Conservation (phyloP, 2,797 vertebrate species). For the Phalanger gymnotis region DNA sequence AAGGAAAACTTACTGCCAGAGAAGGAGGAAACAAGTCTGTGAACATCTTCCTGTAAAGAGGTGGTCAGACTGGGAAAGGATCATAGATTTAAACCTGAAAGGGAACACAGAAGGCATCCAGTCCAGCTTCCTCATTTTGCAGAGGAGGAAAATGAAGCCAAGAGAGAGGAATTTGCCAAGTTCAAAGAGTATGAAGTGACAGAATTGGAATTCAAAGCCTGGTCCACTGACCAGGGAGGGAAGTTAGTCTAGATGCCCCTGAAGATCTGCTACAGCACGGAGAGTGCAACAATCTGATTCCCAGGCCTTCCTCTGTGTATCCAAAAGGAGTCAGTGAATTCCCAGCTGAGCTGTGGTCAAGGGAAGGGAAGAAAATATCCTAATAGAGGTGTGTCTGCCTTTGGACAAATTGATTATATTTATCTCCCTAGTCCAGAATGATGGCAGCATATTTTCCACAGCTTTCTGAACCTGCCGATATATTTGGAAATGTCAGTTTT, state of each 20-base stretch:
- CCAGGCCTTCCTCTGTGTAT: neutral
- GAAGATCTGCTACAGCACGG: neutral
- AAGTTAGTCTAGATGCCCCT: neutral
- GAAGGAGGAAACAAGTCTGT: neutral
- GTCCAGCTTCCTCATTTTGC: neutral
- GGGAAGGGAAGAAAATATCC: neutral
- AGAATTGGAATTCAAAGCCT: neutral
- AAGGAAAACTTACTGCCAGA: neutral
- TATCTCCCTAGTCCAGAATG: neutral
- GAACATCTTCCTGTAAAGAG: neutral
- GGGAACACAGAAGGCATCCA: neutral
- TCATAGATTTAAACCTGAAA: neutral
- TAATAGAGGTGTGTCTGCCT: neutral
- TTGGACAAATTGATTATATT: neutral
- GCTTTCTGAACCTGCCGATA: neutral
- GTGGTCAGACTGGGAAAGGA: neutral
- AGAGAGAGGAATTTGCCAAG: neutral
- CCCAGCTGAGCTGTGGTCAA: neutral
- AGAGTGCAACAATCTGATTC: neutral
- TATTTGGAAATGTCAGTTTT: neutral
- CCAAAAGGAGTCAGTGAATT: neutral
- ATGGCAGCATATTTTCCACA: neutral
- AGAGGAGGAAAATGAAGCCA: neutral
- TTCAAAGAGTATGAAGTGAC: neutral
- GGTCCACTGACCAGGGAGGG: neutral